A percentile compares a stretch with the other conserved stretches of the same genome.
Evolutionary conservation across 2,113 vertebrate genomes (phyloP).

Genomic region (Toxotes jaculatrix): DNA sequence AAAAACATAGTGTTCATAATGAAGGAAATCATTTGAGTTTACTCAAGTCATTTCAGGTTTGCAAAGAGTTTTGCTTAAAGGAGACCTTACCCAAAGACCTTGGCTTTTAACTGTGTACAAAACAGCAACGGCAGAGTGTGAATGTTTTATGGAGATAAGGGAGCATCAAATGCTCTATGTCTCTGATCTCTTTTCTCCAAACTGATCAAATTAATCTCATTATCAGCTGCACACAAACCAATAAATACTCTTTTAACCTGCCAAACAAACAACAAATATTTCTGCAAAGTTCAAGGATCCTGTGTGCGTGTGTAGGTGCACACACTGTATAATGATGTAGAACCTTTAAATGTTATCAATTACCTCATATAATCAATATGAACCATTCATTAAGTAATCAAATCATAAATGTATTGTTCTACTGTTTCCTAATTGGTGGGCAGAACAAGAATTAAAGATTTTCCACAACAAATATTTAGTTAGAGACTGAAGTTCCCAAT

Average conservation of each 20-base stretch:
- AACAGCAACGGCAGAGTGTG: neutral
- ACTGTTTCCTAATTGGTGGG: neutral
- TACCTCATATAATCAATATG: no score
- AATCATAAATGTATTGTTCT: neutral
- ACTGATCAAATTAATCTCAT: slow-evolving; percentile 35
- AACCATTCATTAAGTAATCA: neutral
- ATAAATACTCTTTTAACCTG: slow-evolving; percentile 33
- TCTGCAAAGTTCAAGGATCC: neutral
- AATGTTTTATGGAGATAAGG: slow-evolving; percentile 51
- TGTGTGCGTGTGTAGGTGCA: neutral
- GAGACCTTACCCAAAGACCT: neutral
- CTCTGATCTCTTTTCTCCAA: slow-evolving; percentile 49
- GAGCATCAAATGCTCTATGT: slow-evolving; percentile 48
- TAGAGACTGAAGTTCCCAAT: neutral
- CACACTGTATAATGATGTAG: neutral
- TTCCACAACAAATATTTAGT: neutral
- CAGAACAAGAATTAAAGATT: neutral
- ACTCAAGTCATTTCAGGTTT: neutral
- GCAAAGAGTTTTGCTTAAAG: neutral
- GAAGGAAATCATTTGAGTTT: neutral
- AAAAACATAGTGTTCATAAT: neutral
- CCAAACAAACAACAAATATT: neutral
- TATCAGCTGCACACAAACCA: slow-evolving; percentile 11
- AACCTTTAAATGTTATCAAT: neutral
- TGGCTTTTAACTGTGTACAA: neutral